Evolutionary conservation across 2,797 vertebrate genomes (phyloP).

Genomic region (Pangasius krempfi): DNA sequence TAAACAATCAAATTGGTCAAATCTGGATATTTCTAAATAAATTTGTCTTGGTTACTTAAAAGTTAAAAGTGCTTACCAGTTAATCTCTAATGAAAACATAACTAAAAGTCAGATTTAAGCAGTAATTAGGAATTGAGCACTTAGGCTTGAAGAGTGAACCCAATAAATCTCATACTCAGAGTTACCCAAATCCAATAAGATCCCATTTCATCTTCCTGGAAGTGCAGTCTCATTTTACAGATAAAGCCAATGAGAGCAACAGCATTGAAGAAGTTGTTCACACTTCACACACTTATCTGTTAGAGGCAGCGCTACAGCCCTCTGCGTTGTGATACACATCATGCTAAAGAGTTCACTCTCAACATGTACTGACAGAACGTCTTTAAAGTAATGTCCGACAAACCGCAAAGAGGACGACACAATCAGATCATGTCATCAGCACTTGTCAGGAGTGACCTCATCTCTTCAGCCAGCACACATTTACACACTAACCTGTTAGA

Average conservation of each 20-base stretch:
- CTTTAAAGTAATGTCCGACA: neutral
- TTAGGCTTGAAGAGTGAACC: neutral
- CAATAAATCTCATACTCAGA: neutral
- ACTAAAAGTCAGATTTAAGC: neutral
- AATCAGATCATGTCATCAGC: slow-evolving; percentile 37
- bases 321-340: neutral
- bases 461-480: slow-evolving; percentile 13
- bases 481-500: slow-evolving; percentile 1
- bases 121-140: neutral
- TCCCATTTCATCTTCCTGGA: slow-evolving; percentile 29
- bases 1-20: neutral
- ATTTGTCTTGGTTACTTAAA: too few species aligned
- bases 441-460: slow-evolving; percentile 20
- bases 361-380: slow-evolving; percentile 21
- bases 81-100: neutral
- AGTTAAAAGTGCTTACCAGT: neutral
- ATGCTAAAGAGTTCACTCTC: neutral
- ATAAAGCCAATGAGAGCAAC: neutral
- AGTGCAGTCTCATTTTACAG: neutral
- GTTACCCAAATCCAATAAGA: slow-evolving; percentile 11
- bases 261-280: neutral
- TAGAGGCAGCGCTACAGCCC: neutral
- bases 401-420: slow-evolving; percentile 31
- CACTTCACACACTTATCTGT: neutral
- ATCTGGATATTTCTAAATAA: neutral